Evolutionary conservation across 2,888 invertebrate genomes (phyloP).

Genomic region (Eurois occulta): DNA sequence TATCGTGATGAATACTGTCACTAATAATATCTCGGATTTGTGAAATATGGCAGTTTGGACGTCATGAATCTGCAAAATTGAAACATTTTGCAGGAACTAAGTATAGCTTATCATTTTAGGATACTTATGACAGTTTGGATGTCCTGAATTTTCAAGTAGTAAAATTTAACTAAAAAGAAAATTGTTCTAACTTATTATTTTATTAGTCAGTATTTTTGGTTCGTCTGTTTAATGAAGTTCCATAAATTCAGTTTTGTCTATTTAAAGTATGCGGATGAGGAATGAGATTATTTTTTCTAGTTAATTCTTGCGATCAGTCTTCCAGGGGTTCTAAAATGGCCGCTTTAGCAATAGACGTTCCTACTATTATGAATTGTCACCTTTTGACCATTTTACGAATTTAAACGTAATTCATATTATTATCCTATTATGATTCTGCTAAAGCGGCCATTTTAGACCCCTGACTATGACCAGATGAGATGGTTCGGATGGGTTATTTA

Average conservation of each 20-base stretch:
- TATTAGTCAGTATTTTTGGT: not conserved
- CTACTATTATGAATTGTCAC: too few species aligned
- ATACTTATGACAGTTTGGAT: not conserved
- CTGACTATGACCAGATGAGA: too few species aligned
- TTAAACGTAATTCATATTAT: too few species aligned
- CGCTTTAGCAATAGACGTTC: too few species aligned
- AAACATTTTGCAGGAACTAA: not conserved
- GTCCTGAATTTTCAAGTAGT: not conserved
- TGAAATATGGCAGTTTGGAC: not conserved
- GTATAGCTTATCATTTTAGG: not conserved
- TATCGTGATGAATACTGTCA: slow-evolving; percentile 9
- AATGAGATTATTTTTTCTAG: too few species aligned
- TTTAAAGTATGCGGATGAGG: not conserved
- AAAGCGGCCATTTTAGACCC: too few species aligned
- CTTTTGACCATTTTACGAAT: too few species aligned
- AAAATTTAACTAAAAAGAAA: not conserved
- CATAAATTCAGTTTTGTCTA: not conserved
- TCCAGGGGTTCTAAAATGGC: too few species aligned
- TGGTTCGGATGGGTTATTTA: not conserved
- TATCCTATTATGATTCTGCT: too few species aligned
- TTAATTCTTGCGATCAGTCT: too few species aligned
- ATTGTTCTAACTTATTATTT: not conserved
- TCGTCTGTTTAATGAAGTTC: not conserved
- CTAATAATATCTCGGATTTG: slow-evolving; percentile 2
- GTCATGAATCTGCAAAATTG: not conserved